Conservation (phyloP, 2,113 vertebrate species). For the Morone chrysops region DNA sequence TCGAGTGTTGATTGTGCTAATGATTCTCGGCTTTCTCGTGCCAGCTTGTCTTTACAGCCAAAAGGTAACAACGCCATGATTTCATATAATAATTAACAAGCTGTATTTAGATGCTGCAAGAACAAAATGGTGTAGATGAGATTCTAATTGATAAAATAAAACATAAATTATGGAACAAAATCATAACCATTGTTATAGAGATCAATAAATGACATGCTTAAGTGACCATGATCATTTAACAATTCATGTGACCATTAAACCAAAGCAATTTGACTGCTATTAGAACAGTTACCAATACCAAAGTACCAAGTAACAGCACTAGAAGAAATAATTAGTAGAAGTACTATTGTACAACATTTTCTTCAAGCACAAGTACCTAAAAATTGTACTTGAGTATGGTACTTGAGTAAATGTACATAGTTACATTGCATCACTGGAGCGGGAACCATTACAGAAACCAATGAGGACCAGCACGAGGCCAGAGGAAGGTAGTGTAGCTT, state of each 20-base stretch:
- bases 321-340: too few species aligned
- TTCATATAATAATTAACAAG: constrained; percentile 32
- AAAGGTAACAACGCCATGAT: constrained; percentile 30
- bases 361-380: not conserved
- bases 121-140: not conserved
- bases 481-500: constrained; percentile 32
- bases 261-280: not conserved
- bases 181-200: not conserved
- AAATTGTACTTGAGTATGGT: not conserved
- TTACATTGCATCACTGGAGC: not conserved
- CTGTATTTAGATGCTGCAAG: constrained; percentile 24
- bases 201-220: not conserved
- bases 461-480: constrained; percentile 11
- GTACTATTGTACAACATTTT: too few species aligned
- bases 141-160: not conserved
- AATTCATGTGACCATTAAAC: not conserved
- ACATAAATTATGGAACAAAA: not conserved
- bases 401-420: not conserved
- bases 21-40: constrained; percentile 50
- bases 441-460: constrained; percentile 38
- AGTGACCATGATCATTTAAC: not conserved
- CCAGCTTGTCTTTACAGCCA: constrained; percentile 49
- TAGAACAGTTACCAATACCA: not conserved
- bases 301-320: too few species aligned
- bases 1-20: constrained; percentile 50